Evolutionary conservation across 2,888 invertebrate genomes (phyloP), one percentile per base, ranked within the genome.

Genomic region (Blomia tropicalis): DNA sequence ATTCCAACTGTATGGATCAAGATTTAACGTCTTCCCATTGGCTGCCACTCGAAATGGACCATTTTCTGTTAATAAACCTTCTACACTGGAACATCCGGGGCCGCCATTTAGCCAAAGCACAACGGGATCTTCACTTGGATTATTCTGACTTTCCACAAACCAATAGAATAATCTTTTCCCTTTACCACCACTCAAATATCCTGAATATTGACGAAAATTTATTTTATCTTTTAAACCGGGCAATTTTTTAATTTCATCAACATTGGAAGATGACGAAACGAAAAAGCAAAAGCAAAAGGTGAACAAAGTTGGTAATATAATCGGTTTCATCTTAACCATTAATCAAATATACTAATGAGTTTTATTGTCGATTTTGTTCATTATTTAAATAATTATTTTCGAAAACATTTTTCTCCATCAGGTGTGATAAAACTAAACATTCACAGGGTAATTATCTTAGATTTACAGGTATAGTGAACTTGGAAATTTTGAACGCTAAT

Each of bases 121-220:
- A 1, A 75, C 47, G 17, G 75, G 74, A 62, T 73, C 74, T n/a
- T 63, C 67, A 3, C 62, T 54, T 2, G 75, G 73, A 31, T 56
- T 4, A 27, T 14, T 27, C 29, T 67, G 63, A 29, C 65, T 66
- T 59, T 67, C 67, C 23, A 67, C 66, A 59, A 68, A 67, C 74
- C 74, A 74, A 65, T 64, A 66, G 62, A 69, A 68, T 3, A 69
- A 58, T 51, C 60, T 59, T 41, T 60, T 62, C n/a, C 66, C 67
- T 29, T 69, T 70, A 5, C 4, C n/a, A 5, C 72, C 73, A 58
- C 73, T 69, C 43, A 75, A 68, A 67, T 75, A 75, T 4, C 75
- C 75, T n/a, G 75, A 75, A 65, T 73, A 75, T 43, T 74, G 74
- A 62, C 70, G 70, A 69, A 73, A 75, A 63, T 70, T 69, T 36